Percentiles rank a stretch among this genome's conserved stretches.
Evolutionary conservation across 2,113 vertebrate genomes (phyloP).

Genomic region (Theristicus caerulescens): DNA sequence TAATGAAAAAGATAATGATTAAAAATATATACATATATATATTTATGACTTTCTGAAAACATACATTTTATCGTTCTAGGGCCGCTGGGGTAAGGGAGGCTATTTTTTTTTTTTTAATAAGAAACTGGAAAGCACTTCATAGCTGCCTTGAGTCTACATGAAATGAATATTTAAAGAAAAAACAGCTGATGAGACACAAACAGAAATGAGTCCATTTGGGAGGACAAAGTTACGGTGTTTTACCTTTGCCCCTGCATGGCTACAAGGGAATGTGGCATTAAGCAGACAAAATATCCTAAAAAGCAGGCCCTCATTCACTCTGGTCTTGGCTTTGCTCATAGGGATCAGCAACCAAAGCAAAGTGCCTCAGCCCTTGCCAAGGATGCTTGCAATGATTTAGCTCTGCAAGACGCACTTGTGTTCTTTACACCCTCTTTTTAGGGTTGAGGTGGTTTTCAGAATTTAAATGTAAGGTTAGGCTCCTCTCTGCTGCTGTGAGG

Average conservation of each 20-base stretch:
- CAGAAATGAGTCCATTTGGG: neutral
- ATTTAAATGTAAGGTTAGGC: neutral
- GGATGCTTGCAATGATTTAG: neutral
- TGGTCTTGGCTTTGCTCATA: neutral
- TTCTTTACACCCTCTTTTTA: neutral
- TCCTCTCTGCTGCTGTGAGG: neutral
- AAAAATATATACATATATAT: neutral
- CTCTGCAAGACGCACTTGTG: neutral
- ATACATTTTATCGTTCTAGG: neutral
- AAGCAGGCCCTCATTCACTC: neutral
- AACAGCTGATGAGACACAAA: neutral
- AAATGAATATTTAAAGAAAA: neutral
- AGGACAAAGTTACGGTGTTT: neutral
- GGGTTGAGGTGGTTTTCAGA: neutral
- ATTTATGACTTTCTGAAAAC: neutral
- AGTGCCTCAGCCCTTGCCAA: neutral
- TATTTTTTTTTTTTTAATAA: neutral
- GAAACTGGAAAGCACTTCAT: neutral
- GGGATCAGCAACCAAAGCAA: neutral
- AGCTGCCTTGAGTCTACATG: neutral
- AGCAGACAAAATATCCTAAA: neutral
- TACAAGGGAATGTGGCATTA: neutral
- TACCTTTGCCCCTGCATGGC: neutral
- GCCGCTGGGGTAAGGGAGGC: neutral
- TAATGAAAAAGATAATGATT: conserved; percentile 17